Conservation (phyloP, 1,140 invertebrate species). For the Bombus breviceps region DNA sequence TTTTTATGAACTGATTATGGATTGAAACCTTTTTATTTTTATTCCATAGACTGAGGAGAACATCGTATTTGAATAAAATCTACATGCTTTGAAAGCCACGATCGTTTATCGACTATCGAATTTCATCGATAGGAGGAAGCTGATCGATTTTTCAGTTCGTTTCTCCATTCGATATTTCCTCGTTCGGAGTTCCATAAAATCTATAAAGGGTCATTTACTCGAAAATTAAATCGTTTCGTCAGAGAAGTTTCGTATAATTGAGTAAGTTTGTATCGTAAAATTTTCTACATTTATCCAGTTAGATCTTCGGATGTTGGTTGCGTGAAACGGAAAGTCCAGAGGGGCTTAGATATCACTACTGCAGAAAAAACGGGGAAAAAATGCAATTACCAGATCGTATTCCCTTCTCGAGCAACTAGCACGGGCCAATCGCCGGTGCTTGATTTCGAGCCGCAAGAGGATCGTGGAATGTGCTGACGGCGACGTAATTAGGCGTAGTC, state of each 20-base stretch:
- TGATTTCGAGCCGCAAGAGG: conserved; percentile 22
- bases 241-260: background rate
- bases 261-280: background rate
- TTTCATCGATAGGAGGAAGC: background rate
- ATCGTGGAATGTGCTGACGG: conserved; percentile 50
- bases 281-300: background rate
- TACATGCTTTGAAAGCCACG: background rate
- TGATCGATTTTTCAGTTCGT: background rate
- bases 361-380: background rate
- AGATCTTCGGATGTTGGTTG: background rate
- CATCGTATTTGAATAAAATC: background rate
- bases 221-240: background rate
- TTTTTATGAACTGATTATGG: background rate
- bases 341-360: background rate
- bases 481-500: conserved; percentile 61
- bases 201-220: background rate
- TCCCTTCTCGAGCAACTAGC: conserved; percentile 14
- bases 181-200: background rate
- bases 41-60: background rate
- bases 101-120: background rate
- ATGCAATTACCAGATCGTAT: conserved; percentile 13
- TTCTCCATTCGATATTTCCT: background rate
- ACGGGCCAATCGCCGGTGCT: conserved; percentile 19
- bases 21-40: background rate
- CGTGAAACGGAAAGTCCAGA: background rate